Percentiles rank a stretch among this genome's conserved stretches.
phyloP scores from a whole-genome alignment of 2,797 vertebrate genomes.

The Tenualosa thibaudeaui region DNA sequence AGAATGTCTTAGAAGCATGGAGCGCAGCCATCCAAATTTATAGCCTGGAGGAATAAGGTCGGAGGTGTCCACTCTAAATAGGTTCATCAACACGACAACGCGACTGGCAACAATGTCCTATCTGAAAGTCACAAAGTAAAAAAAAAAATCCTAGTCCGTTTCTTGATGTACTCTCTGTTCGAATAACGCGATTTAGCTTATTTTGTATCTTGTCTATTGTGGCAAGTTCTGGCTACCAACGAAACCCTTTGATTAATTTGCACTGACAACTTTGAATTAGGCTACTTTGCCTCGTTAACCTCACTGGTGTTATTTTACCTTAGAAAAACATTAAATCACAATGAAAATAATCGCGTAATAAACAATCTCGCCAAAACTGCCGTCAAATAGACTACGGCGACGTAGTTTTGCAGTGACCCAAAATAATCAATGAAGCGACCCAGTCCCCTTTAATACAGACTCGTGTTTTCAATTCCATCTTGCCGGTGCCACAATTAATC shows the following conservation, averaged over 20 bases:
- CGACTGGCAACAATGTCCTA: not conserved
- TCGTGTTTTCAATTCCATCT: not conserved
- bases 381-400: not conserved
- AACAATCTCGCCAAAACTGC: not conserved
- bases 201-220: not conserved
- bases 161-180: not conserved
- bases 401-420: not conserved
- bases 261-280: not conserved
- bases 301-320: not conserved
- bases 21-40: not conserved
- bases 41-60: not conserved
- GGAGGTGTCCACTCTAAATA: slow-evolving; percentile 12
- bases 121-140: not conserved
- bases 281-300: not conserved
- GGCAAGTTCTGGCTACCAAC: not conserved
- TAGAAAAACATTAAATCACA: not conserved
- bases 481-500: not conserved
- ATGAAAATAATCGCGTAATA: not conserved
- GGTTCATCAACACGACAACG: not conserved
- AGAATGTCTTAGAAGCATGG: not conserved
- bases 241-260: not conserved
- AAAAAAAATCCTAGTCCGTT: not conserved
- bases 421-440: not conserved
- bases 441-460: not conserved
- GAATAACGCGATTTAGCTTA: not conserved